A percentile compares a stretch with the other conserved stretches of the same genome.
These are phyloP conservation scores for Onychostoma macrolepis DNA, from an alignment of 2,113 vertebrate genomes.

Conservation along the genomic window DNA sequence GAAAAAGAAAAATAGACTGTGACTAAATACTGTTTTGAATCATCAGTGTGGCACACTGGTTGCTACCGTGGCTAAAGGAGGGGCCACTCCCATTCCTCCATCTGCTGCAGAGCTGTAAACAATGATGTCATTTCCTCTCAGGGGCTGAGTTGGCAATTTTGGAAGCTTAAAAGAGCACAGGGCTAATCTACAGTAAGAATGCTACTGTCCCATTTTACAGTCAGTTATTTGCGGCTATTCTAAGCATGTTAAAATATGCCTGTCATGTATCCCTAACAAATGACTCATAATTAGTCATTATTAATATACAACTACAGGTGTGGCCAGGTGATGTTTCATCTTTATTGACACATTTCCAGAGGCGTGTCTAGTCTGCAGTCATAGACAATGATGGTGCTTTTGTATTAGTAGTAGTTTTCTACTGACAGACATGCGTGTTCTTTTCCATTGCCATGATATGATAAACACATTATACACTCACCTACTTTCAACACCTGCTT, in stretches of 20 bases:
- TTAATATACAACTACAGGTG: not conserved
- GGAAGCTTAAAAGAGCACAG: conserved; percentile 36
- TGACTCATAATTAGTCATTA: conserved; percentile 7
- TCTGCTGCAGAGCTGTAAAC: conserved; percentile 56
- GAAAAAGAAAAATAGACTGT: conserved; percentile 16
- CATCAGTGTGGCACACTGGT: conserved; percentile 40
- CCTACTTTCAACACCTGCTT: not conserved
- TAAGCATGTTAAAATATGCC: not conserved
- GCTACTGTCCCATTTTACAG: not conserved
- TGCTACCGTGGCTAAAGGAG: conserved; percentile 47
- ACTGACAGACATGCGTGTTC: not conserved
- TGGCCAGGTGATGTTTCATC: not conserved
- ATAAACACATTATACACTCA: not conserved
- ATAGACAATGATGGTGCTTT: not conserved
- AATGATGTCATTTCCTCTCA: conserved; percentile 62
- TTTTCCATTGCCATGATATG: not conserved
- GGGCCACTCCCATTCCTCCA: conserved; percentile 53
- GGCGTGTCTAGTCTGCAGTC: conserved; percentile 23
- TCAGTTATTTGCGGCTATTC: not conserved
- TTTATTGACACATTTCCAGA: not conserved
- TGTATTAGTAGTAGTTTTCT: not conserved
- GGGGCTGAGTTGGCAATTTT: conserved; percentile 57
- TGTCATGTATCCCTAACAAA: not conserved
- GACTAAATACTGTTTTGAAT: conserved; percentile 45
- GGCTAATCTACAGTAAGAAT: conserved; percentile 45